These are phyloP conservation scores for Phyto melanocephala DNA, from an alignment of 2,888 invertebrate species.

Conservation along the genomic window DNA sequence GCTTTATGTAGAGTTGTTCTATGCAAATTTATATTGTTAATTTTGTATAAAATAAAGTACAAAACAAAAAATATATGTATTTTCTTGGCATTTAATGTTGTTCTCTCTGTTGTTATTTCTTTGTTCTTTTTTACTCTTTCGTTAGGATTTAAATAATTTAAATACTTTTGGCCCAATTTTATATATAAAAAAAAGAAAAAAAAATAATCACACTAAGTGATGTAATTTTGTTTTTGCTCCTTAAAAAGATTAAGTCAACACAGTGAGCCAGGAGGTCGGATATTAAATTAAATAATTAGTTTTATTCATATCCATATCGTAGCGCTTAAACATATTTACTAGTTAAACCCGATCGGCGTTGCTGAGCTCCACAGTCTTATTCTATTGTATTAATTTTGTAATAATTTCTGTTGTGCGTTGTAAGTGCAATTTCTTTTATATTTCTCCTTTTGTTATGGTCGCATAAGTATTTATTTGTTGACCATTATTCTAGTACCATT, in stretches of 20 bases:
- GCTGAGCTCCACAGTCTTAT: no score
- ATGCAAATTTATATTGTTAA: conserved; percentile 55
- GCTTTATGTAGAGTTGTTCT: background rate
- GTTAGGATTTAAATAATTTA: conserved; percentile 58
- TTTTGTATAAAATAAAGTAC: conserved; percentile 3
- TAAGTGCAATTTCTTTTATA: no score
- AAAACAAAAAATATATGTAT: background rate
- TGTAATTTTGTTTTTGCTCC: conserved; percentile 2
- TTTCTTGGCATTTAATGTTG: conserved; percentile 47
- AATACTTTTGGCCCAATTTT: conserved; percentile 62
- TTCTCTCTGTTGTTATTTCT: background rate
- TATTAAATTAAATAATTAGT: no score
- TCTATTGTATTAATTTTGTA: no score
- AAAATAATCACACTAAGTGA: conserved; percentile 13
- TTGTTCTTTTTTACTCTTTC: conserved; percentile 9
- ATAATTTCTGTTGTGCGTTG: no score
- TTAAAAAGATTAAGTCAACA: conserved; percentile 27
- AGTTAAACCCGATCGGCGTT: no score
- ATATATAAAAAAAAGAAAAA: background rate
- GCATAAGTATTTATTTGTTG: no score
- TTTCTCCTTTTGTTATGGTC: no score
- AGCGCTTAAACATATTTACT: no score
- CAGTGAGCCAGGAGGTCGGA: no score
- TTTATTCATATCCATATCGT: no score
- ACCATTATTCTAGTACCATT: no score